Conservation (phyloP, 2,797 vertebrate genomes). For the Gambusia yucatana region DNA sequence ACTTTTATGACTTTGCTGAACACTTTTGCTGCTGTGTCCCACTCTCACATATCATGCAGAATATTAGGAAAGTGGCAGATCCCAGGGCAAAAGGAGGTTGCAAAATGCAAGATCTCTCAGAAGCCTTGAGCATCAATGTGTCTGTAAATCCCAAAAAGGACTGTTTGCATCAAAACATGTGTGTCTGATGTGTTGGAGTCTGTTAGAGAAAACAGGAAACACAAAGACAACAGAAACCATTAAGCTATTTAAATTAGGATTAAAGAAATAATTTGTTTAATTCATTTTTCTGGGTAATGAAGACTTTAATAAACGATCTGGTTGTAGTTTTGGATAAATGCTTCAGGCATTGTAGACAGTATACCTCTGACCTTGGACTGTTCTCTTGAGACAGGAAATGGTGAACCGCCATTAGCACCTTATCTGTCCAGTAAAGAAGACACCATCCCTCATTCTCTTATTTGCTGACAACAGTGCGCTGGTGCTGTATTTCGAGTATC, state of each 20-base stretch:
- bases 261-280: background rate
- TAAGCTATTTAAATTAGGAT: background rate
- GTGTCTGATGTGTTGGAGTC: constrained; percentile 29
- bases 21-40: constrained; percentile 15
- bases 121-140: constrained; percentile 22
- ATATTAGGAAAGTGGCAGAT: constrained; percentile 37
- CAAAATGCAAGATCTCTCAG: constrained; percentile 14
- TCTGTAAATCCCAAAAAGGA: constrained; percentile 41
- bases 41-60: constrained; percentile 20
- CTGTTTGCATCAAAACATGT: constrained; percentile 42
- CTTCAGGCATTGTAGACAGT: background rate
- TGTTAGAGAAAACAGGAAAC: background rate
- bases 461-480: background rate
- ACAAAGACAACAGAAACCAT: background rate
- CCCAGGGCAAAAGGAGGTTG: constrained; percentile 22
- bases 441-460: background rate
- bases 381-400: constrained; percentile 1
- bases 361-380: background rate
- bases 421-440: constrained; percentile 1
- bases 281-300: background rate
- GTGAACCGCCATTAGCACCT: background rate
- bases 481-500: background rate
- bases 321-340: background rate
- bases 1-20: constrained; percentile 19
- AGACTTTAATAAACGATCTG: background rate